Base-by-base conservation (phyloP, 2,113 vertebrate species). In the Thalassarche chlororhynchos region DNA sequence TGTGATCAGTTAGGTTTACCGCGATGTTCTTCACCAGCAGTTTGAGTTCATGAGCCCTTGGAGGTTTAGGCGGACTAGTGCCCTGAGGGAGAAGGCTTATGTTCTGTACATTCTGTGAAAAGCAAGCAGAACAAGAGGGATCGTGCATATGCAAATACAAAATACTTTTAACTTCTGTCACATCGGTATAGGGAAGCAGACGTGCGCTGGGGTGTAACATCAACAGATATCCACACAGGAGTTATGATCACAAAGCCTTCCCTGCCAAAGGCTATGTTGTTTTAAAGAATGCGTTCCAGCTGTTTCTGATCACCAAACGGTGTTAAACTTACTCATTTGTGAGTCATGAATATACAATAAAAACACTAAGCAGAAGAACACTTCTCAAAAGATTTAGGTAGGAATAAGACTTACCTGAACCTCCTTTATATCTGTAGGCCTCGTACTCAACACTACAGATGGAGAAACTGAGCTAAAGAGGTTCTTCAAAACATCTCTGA, bases 51-150 rank as follows among this genome's bases (percentile, higher is more conserved):
- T 99, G 99, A 81, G 99, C 99, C 12, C 99, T 97, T 8, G 99
- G 99, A 29, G 99, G 99, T 93, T 99, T 99, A 5, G 99, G 99
- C 4, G 99, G 99, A 36, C 99, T 99, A 29, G 97, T 69, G 76
- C 98, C 97, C 96, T 98, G 98, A 75, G 97, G 76, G 29, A 97
- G 26, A 54, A 95, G 62, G 36, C 93, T 72, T 31, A 88, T 58
- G 70, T 71, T 98, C 81, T 96, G 97, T 5, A 96, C 93, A 58
- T 93, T 98, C 99, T 99, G 97, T n/a, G 58, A 86, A 90, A 80
- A 91, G 57, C 75, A 94, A 95, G 47, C 78, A 68, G 42, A 76
- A 66, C 32, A 86, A n/a, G n/a, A 85, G 57, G 54, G 57, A 46
- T 76, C 10, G 5, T 12, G 14, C 57, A 60, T 2, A 17, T 9